phyloP scores from a whole-genome alignment of 2,113 vertebrate genomes.

The Pardalotus punctatus region DNA sequence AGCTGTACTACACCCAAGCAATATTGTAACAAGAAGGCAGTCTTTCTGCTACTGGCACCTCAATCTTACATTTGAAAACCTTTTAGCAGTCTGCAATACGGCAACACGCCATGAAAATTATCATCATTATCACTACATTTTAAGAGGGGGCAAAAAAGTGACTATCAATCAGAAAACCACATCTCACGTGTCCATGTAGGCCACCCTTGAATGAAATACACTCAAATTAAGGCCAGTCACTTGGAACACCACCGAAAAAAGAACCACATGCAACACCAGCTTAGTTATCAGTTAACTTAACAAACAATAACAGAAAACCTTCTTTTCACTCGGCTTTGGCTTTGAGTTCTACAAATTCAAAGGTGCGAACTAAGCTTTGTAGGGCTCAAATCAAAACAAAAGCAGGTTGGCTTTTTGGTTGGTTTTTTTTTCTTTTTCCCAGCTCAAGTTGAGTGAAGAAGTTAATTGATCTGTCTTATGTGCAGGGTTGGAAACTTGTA shows the following conservation, averaged over 20 bases:
- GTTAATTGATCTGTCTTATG: constrained; percentile 14
- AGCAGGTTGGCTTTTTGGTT: background rate
- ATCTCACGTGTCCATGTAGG: background rate
- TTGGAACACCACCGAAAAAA: background rate
- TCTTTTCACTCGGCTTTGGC: background rate
- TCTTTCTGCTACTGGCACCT: constrained; percentile 6
- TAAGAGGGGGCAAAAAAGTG: background rate
- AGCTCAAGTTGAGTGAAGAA: background rate
- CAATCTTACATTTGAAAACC: constrained; percentile 35
- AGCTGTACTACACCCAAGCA: background rate
- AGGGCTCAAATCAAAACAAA: constrained; percentile 18
- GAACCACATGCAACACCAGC: accelerated
- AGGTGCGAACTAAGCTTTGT: background rate
- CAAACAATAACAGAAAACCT: background rate
- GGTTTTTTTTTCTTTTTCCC: background rate
- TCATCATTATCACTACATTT: background rate
- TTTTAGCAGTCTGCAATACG: background rate
- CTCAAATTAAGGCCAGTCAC: background rate
- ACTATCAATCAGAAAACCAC: background rate
- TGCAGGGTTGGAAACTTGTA: background rate
- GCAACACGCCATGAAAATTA: background rate
- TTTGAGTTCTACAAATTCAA: background rate
- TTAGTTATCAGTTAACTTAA: background rate
- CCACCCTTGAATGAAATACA: background rate
- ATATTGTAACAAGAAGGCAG: background rate